phyloP scores from a whole-genome alignment of 2,888 invertebrate species.

The Xestia sexstrigata region DNA sequence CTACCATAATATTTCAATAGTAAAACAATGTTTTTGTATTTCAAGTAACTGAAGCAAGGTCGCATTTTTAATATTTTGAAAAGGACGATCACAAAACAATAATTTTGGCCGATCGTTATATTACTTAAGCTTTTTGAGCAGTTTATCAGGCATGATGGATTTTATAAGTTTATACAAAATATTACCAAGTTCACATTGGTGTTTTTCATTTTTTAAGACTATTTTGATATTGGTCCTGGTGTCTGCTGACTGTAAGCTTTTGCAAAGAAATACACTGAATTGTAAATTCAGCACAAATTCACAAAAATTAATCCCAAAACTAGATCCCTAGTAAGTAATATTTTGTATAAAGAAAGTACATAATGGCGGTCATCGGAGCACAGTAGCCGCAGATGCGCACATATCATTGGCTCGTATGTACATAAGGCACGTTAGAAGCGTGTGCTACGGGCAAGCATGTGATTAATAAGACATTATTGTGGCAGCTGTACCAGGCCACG shows the following conservation, averaged over 20 bases:
- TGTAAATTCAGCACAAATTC: slow-evolving; percentile 18
- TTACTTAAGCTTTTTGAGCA: slow-evolving; percentile 23
- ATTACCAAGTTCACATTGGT: slow-evolving; percentile 29
- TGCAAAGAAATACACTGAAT: background rate
- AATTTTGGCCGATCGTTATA: slow-evolving; percentile 1
- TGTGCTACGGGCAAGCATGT: slow-evolving; percentile 72
- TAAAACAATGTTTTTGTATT: background rate
- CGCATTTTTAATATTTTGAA: background rate
- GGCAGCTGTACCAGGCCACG: slow-evolving; percentile 90
- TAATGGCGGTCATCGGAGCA: slow-evolving; percentile 42
- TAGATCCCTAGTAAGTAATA: slow-evolving; percentile 33
- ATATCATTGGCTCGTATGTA: slow-evolving; percentile 55
- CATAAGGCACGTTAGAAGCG: slow-evolving; percentile 60
- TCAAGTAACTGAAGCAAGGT: background rate
- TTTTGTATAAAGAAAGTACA: slow-evolving; percentile 56
- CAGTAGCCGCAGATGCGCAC: slow-evolving; percentile 46
- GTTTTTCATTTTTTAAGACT: background rate
- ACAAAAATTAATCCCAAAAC: slow-evolving; percentile 1
- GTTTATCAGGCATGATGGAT: slow-evolving; percentile 9
- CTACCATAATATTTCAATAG: background rate
- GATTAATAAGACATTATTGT: slow-evolving; percentile 88
- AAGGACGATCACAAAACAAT: background rate
- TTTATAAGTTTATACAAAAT: slow-evolving; percentile 50
- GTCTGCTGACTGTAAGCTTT: background rate
- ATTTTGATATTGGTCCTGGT: background rate